Evolutionary conservation across 2,797 vertebrate genomes (phyloP), one percentile per base, ranked within the genome.

Genomic region (Danionella dracula): DNA sequence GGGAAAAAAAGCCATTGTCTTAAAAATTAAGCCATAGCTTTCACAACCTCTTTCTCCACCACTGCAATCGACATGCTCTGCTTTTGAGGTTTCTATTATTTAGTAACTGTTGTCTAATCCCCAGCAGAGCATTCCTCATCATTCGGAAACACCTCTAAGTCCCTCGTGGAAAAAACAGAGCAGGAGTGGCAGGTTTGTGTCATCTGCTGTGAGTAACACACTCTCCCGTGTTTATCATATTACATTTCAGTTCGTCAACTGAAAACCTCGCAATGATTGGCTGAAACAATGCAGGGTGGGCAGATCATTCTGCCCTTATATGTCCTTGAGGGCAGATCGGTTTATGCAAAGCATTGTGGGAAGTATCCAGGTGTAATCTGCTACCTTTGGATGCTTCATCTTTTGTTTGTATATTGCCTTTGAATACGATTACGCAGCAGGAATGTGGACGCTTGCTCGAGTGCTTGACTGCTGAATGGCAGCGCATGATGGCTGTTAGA

Each of bases 181-280:
- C 55, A 66, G 56, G 50, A 59, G 56, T 21, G 2, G 8, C 32
- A 51, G 48, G 40, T 53, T 58, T 67, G 64, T 20, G 53, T 17
- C 16, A 31, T 34, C 42, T 71, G 37, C 23, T 45, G 34, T 29
- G 5, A 40, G 44, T 15, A 32, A 70, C 49, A 51, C 19, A 53
- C 46, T 72, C 68, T 79, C 58, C 19, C 21, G 71, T 79, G 65
- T 78, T 72, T 54, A 64, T 64, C 61, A 68, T 76, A 78, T 79
- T 78, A 77, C 72, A 68, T 77, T 79, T 70, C 77, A 78, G 41
- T n/a, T 13, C 45, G 20, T 38, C 61, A 4, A 46, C 51, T 27
- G 61, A 57, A 45, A 73, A 32, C 60, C 16, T 23, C 56, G 15
- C 15, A 2, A 65, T 53, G 50, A 77, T 72, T 79, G 73, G 78